phyloP scores from a whole-genome alignment of 2,888 invertebrate genomes.

The Atethmia centrago region DNA sequence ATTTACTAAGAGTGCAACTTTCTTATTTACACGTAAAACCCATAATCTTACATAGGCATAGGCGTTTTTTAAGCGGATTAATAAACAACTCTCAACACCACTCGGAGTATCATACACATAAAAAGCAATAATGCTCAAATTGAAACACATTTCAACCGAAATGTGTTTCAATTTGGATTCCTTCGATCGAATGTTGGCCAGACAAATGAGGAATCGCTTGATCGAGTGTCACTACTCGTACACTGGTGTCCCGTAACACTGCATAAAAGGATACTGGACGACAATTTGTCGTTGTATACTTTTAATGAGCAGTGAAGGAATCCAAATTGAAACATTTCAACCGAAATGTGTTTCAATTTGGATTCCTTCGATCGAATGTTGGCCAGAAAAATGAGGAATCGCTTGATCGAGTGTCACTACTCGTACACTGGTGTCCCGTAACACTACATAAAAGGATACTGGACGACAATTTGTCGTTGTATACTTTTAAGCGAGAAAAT shows the following conservation, averaged over 20 bases:
- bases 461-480: too few relatives aligned
- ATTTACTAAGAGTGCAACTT: not conserved
- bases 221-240: slow-evolving; percentile 53
- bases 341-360: too few relatives aligned
- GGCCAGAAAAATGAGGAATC: too few relatives aligned
- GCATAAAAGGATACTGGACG: slow-evolving; percentile 51
- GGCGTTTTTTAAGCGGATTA: not conserved
- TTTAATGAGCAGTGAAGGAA: too few relatives aligned
- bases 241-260: slow-evolving; percentile 33
- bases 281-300: slow-evolving; percentile 26
- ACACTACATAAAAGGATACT: slow-evolving; percentile 1
- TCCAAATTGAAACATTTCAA: too few relatives aligned
- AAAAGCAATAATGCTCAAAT: slow-evolving; percentile 36
- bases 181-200: slow-evolving; percentile 46
- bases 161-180: too few relatives aligned
- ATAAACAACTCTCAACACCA: not conserved
- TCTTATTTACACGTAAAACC: not conserved
- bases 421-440: slow-evolving; percentile 16
- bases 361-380: too few relatives aligned
- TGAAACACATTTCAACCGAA: slow-evolving; percentile 45
- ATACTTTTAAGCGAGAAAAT: too few relatives aligned
- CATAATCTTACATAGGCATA: not conserved
- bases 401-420: too few relatives aligned
- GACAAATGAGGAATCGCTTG: slow-evolving; percentile 54
- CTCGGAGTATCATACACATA: slow-evolving; percentile 15